Evolutionary conservation across 2,113 vertebrate species (phyloP).

Genomic region (Leptobrachium leishanense): DNA sequence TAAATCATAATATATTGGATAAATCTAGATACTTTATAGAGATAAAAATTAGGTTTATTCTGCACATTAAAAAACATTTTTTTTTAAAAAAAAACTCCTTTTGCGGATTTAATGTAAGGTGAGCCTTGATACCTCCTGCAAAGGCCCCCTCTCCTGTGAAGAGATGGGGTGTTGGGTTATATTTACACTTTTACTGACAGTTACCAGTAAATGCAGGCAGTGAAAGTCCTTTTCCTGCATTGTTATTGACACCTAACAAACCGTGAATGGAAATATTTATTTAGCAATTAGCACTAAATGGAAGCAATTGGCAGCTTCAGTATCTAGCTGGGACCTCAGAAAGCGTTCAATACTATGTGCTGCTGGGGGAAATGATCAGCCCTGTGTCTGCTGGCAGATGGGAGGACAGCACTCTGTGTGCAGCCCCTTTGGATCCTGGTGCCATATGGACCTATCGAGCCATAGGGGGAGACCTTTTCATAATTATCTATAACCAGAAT

Average conservation of each 20-base stretch:
- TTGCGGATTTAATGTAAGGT: no score
- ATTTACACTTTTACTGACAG: not conserved
- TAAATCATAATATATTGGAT: no score
- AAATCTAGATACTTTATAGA: no score
- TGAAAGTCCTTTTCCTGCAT: not conserved
- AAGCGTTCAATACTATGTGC: not conserved
- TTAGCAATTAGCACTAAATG: not conserved
- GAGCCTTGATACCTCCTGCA: no score
- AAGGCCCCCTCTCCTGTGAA: no score
- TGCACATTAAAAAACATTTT: no score
- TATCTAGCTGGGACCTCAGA: not conserved
- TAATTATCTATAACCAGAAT: no score
- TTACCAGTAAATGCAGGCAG: not conserved
- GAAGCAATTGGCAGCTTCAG: conserved; percentile 12
- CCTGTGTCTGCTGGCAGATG: conserved; percentile 49
- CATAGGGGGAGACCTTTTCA: not conserved
- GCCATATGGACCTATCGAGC: conserved; percentile 51
- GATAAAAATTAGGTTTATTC: no score
- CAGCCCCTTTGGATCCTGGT: conserved; percentile 3
- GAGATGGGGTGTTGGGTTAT: no score
- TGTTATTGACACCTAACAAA: conserved; percentile 10
- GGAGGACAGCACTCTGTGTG: conserved; percentile 8
- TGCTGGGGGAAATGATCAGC: conserved; percentile 10
- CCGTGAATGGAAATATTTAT: conserved; percentile 6
- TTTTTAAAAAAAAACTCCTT: no score